These are phyloP conservation scores for Sebastiscus albofasciatus DNA, from an alignment of 2,797 vertebrate genomes.

Conservation along the genomic window DNA sequence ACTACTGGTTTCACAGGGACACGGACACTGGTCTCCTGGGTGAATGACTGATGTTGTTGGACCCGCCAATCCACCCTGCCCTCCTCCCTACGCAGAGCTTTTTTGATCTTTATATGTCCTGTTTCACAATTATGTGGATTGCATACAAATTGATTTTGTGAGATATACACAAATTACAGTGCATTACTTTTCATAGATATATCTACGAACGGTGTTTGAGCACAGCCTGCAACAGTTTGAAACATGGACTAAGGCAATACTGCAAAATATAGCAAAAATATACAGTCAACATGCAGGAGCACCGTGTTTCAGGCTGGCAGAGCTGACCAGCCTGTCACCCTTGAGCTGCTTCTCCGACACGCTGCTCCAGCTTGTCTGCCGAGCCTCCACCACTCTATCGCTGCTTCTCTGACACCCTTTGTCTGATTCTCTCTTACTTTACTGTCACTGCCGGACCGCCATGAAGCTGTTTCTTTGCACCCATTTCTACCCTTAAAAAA, in stretches of 20 bases:
- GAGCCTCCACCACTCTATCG: constrained; percentile 35
- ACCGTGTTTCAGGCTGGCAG: constrained; percentile 20
- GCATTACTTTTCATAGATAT: background rate
- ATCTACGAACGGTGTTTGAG: background rate
- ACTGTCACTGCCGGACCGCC: constrained; percentile 26
- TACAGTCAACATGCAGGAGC: constrained; percentile 5
- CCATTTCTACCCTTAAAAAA: background rate
- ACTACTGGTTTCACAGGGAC: too few species aligned
- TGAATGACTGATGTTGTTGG: too few species aligned
- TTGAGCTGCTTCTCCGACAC: constrained; percentile 41
- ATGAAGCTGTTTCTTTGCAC: constrained; percentile 6
- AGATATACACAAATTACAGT: background rate
- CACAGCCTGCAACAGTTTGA: background rate
- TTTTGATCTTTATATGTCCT: background rate
- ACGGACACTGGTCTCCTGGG: too few species aligned
- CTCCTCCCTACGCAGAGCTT: background rate
- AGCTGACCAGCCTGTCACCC: constrained; percentile 23
- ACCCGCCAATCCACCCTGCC: background rate
- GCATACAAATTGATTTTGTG: background rate
- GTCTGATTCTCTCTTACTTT: constrained; percentile 29
- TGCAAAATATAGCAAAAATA: constrained; percentile 20
- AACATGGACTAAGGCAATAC: background rate
- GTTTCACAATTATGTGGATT: background rate
- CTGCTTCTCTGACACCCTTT: constrained; percentile 28
- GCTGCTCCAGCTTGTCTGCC: constrained; percentile 37